Evolutionary conservation across 2,888 invertebrate species (phyloP).

Genomic region (Steromphala cineraria): DNA sequence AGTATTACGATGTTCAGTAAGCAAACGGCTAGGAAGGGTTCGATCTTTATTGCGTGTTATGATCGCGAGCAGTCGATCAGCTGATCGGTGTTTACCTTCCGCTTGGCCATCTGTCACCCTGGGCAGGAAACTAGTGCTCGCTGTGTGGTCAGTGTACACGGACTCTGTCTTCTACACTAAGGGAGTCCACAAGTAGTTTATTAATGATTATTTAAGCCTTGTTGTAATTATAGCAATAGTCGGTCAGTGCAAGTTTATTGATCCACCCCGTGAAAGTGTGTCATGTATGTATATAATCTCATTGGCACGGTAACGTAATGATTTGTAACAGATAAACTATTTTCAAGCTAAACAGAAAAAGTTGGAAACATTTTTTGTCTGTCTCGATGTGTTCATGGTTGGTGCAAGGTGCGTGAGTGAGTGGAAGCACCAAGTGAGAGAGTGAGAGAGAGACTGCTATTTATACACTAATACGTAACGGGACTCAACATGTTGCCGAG

Average conservation of each 20-base stretch:
- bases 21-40: too few species aligned
- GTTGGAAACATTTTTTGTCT: not conserved
- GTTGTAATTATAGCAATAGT: not conserved
- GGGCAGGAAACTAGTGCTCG: not conserved
- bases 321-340: too few species aligned
- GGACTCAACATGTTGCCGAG: slow-evolving; percentile 1
- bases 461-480: slow-evolving; percentile 1
- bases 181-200: not conserved
- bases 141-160: not conserved
- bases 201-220: not conserved
- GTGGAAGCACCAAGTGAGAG: not conserved
- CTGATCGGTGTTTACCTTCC: not conserved
- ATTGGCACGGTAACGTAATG: too few species aligned
- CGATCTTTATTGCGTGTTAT: not conserved
- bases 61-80: not conserved
- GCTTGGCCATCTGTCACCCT: not conserved
- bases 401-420: not conserved
- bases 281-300: not conserved
- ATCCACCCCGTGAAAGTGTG: not conserved
- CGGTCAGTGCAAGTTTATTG: not conserved
- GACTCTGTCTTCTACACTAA: not conserved
- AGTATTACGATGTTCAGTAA: too few species aligned
- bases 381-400: not conserved
- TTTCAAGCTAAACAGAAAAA: too few species aligned
- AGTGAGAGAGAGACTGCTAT: slow-evolving; percentile 13